phyloP scores from a whole-genome alignment of 2,113 vertebrate genomes.

The Planiliza haematocheilus region DNA sequence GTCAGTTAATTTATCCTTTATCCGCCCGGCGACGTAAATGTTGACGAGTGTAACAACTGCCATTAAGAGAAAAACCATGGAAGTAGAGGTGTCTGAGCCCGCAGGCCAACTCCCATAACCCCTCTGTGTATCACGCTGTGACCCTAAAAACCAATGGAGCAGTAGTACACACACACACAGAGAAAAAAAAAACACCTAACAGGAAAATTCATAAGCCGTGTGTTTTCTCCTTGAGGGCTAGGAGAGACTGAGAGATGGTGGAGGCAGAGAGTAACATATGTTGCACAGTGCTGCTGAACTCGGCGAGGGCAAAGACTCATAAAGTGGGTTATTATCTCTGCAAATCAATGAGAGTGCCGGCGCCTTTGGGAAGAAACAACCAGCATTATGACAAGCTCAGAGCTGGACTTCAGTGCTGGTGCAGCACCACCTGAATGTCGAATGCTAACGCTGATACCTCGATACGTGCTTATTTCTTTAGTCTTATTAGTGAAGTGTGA shows the following conservation, averaged over 20 bases:
- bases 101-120: constrained; percentile 29
- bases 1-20: background rate
- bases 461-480: too few species aligned
- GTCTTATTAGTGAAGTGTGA: too few species aligned
- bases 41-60: constrained; percentile 26
- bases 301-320: constrained; percentile 61
- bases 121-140: constrained; percentile 30
- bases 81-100: constrained; percentile 18
- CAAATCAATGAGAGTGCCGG: constrained; percentile 70
- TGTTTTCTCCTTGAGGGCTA: constrained; percentile 37
- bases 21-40: constrained; percentile 9
- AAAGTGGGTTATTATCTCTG: constrained; percentile 73
- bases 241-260: background rate
- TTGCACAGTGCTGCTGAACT: constrained; percentile 51
- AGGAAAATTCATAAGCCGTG: constrained; percentile 30
- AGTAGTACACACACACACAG: constrained; percentile 1
- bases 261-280: constrained; percentile 49
- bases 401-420: constrained; percentile 17
- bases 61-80: constrained; percentile 52
- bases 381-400: background rate
- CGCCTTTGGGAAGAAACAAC: constrained; percentile 29
- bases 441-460: constrained; percentile 1
- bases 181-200: constrained; percentile 1
- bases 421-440: constrained; percentile 19
- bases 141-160: constrained; percentile 56